Conservation (phyloP, 2,888 invertebrate genomes). For the Allophyes oxyacanthae region DNA sequence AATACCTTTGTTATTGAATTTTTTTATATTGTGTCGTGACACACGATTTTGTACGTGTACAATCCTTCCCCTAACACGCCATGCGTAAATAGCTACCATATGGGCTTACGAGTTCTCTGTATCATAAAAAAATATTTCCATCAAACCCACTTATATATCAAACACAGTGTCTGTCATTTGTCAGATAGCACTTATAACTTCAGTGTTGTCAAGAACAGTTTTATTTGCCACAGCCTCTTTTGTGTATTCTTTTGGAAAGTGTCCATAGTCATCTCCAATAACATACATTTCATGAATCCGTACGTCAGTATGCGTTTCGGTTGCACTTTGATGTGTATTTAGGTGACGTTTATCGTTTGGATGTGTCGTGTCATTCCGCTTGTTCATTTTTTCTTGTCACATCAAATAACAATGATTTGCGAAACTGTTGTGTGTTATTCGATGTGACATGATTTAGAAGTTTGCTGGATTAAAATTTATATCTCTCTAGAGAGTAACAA, state of each 20-base stretch:
- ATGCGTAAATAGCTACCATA: conserved; percentile 54
- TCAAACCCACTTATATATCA: conserved; percentile 20
- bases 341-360: conserved; percentile 63
- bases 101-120: conserved; percentile 45
- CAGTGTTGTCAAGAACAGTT: conserved; percentile 28
- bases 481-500: conserved; percentile 13
- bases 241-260: conserved; percentile 46
- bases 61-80: conserved; percentile 53
- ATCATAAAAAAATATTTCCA: conserved; percentile 14
- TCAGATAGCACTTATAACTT: conserved; percentile 26
- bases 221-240: conserved; percentile 38
- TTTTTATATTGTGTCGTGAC: conserved; percentile 61
- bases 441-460: conserved; percentile 34
- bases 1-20: conserved; percentile 64
- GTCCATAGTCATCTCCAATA: conserved; percentile 49
- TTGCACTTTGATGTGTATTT: conserved; percentile 69
- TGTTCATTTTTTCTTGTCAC: conserved; percentile 56
- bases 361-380: conserved; percentile 69
- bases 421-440: conserved; percentile 48
- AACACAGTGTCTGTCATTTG: conserved; percentile 24
- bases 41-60: no score
- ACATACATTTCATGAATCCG: conserved; percentile 55
- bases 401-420: conserved; percentile 67
- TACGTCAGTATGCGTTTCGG: conserved; percentile 61
- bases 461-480: conserved; percentile 14